Conservation (phyloP, 2,113 vertebrate genomes). For the Urocitellus parryii region DNA sequence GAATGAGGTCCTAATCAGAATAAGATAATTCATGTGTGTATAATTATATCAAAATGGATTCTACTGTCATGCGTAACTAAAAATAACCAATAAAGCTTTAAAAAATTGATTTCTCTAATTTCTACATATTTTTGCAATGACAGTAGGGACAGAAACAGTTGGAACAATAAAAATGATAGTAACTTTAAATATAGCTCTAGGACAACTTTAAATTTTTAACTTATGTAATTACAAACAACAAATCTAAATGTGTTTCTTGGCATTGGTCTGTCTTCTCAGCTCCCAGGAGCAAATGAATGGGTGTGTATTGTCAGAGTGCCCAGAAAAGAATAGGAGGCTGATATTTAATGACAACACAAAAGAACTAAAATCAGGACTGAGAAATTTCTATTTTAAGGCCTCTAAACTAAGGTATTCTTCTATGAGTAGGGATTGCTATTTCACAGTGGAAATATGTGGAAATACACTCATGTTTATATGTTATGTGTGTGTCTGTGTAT, state of each 20-base stretch:
- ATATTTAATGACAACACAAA: conserved; percentile 17
- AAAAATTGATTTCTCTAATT: neutral
- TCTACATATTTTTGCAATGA: conserved; percentile 29
- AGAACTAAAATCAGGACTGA: neutral
- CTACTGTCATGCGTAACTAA: too few relatives aligned
- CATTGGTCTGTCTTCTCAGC: conserved; percentile 27
- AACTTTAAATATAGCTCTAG: conserved; percentile 36
- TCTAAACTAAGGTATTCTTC: neutral
- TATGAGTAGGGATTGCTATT: neutral
- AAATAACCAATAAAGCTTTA: too few relatives aligned
- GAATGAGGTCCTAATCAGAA: too few relatives aligned
- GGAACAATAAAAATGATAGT: conserved; percentile 24
- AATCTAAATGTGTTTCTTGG: conserved; percentile 56
- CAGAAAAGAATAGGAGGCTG: neutral
- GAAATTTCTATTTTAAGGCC: neutral
- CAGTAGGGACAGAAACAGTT: neutral
- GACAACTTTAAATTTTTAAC: conserved; percentile 37
- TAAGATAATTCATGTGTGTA: too few relatives aligned
- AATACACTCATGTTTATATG: neutral
- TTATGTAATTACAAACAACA: conserved; percentile 44
- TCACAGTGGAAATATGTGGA: neutral
- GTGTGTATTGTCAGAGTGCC: neutral
- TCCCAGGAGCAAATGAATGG: conserved; percentile 1
- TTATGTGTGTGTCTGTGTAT: too few relatives aligned
- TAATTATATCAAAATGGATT: too few relatives aligned